Conservation (phyloP, 2,888 invertebrate species). For the Sisyra nigra region DNA sequence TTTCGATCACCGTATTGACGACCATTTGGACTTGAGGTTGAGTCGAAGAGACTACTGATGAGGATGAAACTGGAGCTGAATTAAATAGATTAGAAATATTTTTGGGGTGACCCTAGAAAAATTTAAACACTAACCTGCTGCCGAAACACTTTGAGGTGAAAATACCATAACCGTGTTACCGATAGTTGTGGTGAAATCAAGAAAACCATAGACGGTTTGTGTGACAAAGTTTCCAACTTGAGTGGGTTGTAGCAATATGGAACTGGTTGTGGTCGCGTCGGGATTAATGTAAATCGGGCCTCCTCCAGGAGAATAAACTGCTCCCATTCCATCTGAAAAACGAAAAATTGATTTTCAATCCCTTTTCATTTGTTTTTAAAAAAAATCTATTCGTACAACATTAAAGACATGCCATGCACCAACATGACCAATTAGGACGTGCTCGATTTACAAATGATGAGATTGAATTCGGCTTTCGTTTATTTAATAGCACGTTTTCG, state of each 20-base stretch:
- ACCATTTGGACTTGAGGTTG: constrained; percentile 1
- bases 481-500: too few relatives aligned
- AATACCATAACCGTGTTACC: constrained; percentile 91
- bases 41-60: background rate
- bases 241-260: constrained; percentile 6
- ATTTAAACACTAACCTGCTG: constrained; percentile 25
- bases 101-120: background rate
- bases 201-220: constrained; percentile 85
- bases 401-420: too few relatives aligned
- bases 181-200: constrained; percentile 87
- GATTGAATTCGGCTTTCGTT: too few relatives aligned
- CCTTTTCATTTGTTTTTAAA: too few relatives aligned
- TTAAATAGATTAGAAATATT: background rate
- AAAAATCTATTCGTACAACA: too few relatives aligned
- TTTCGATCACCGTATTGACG: constrained; percentile 16
- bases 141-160: constrained; percentile 70
- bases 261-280: constrained; percentile 10
- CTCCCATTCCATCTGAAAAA: background rate
- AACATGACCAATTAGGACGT: too few relatives aligned
- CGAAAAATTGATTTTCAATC: too few relatives aligned
- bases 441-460: too few relatives aligned
- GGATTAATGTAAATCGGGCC: constrained; percentile 21
- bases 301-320: constrained; percentile 7
- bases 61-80: background rate
- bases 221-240: constrained; percentile 40